Evolutionary conservation across 2,888 invertebrate genomes (phyloP), one percentile per base, ranked within the genome.

Genomic region (Choristoneura rosaceana): DNA sequence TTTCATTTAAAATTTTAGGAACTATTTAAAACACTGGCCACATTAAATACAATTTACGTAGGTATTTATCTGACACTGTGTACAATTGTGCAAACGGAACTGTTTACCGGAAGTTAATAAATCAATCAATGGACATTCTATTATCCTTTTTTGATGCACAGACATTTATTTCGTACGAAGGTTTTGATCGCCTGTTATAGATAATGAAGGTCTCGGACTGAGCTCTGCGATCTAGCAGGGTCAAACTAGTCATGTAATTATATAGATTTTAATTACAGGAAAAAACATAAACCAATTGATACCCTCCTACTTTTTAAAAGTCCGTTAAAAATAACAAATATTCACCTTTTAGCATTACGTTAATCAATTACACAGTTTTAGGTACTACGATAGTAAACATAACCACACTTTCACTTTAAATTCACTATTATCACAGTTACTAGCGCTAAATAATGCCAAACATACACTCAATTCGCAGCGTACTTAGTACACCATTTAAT

Each of bases 341-440:
- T n/a, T 52, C 52, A 52, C 52, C 52, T 52, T 52, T 8, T 17
- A 25, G n/a, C 10, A 25, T 12, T 17, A 68, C 34, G 66, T 73
- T 55, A 43, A 69, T 60, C 47, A 69, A 67, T 60, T 68, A 62
- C 50, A 67, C 64, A 73, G 70, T 71, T 25, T 25, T 25, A 25
- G 25, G 80, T 76, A 77, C 73, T 81, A 82, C 79, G 89, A 89
- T 86, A 84, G 86, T 87, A 87, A 89, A 89, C 83, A 87, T 90
- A 91, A 90, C 90, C 90, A 80, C 84, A 91, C 90, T 89, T 91
- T 90, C 87, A 89, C 87, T 83, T 74, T 68, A 70, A 74, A 52
- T 50, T 74, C 70, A 38, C 76, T 65, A 47, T 70, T 71, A 73
- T 64, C 33, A 52, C 69, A 58, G 58, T 41, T 67, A 7, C 38